These are phyloP conservation scores for Microcebus jonahi DNA, from an alignment of 2,113 vertebrate genomes.

Conservation along the genomic window DNA sequence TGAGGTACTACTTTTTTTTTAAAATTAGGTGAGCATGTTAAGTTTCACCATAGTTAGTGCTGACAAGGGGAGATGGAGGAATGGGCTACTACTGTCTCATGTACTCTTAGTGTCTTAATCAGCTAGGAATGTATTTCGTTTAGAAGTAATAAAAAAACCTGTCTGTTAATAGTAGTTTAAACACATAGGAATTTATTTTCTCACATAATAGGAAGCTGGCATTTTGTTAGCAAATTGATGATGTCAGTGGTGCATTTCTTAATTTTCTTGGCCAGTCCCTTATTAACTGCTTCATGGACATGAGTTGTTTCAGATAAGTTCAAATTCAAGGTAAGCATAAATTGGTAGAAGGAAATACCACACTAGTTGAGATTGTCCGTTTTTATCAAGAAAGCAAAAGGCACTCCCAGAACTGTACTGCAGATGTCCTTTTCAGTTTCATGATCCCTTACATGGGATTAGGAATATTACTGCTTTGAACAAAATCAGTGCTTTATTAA, in stretches of 20 bases:
- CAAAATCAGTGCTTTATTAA: neutral
- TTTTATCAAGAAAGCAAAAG: conserved; percentile 38
- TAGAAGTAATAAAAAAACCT: conserved; percentile 2
- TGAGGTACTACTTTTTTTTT: neutral
- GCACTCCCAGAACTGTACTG: neutral
- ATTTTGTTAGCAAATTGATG: neutral
- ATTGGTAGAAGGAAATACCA: neutral
- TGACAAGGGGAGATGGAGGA: neutral
- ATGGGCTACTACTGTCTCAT: neutral
- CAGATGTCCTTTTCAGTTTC: neutral
- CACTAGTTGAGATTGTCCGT: neutral
- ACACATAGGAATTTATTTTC: neutral
- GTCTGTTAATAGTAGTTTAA: neutral
- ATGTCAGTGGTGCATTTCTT: neutral
- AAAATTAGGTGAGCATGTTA: neutral
- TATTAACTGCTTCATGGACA: neutral
- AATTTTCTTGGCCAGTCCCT: neutral
- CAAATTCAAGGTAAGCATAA: conserved; percentile 21
- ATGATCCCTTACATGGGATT: neutral
- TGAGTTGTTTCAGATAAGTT: conserved; percentile 32
- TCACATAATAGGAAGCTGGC: neutral
- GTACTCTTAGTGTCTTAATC: neutral
- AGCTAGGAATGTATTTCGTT: neutral
- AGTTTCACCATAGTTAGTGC: neutral
- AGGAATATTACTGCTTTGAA: neutral